Conservation (phyloP, 2,888 invertebrate genomes). For the Petrolisthes manimaculis region DNA sequence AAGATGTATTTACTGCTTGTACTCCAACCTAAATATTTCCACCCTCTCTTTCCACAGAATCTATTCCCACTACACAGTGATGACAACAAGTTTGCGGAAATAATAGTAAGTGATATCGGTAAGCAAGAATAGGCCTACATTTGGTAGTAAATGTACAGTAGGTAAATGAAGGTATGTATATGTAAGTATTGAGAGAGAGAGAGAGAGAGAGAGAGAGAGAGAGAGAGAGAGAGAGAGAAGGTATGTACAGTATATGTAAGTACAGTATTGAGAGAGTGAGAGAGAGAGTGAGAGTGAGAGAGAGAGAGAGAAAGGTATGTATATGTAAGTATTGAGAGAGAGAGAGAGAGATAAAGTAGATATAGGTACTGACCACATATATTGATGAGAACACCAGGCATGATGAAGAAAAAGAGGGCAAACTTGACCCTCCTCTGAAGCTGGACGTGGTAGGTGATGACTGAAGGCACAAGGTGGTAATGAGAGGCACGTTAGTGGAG, state of each 20-base stretch:
- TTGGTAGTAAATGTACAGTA: too few relatives aligned
- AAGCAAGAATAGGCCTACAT: too few relatives aligned
- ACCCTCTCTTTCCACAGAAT: too few relatives aligned
- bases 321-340: background rate
- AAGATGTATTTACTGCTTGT: too few relatives aligned
- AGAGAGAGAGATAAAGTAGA: background rate
- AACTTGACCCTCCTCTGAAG: conserved; percentile 63
- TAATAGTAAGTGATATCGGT: too few relatives aligned
- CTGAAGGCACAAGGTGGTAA: conserved; percentile 25
- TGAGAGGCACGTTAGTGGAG: background rate
- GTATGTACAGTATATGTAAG: too few relatives aligned
- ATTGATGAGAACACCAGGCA: conserved; percentile 65
- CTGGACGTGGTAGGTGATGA: conserved; percentile 63
- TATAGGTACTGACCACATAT: conserved; percentile 53
- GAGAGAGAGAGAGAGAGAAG: background rate
- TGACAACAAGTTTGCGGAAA: too few relatives aligned
- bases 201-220: background rate
- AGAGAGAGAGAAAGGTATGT: background rate
- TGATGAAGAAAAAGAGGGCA: conserved; percentile 66
- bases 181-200: too few relatives aligned
- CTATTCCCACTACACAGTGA: too few relatives aligned
- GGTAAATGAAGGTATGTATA: too few relatives aligned
- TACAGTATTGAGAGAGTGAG: too few relatives aligned
- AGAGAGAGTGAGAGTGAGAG: background rate
- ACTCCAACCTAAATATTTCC: too few relatives aligned